Base-by-base conservation (phyloP, 2,113 vertebrate genomes). In the Nycticryphes semicollaris region DNA sequence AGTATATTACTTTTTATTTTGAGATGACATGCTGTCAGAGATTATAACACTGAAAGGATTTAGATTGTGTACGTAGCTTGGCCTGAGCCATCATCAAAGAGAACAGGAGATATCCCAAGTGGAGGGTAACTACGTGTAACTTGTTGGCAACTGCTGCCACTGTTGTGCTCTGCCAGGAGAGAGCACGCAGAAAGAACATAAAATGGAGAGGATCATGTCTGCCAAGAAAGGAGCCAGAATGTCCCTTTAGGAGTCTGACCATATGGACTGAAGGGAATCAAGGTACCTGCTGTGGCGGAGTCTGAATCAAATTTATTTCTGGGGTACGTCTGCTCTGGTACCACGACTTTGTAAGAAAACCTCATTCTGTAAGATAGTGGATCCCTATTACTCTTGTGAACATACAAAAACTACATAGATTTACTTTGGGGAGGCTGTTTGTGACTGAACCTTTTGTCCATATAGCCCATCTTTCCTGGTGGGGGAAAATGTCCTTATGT, bases 321-420 rank as follows among this genome's bases (percentile, higher is more conserved):
- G 66, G 60, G 2, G 4, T 70, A 84, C 25, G 8, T 67, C 59
- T 51, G 27, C 12, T 10, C 24, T 69, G 27, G 14, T 81, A 12
- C 22, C 3, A 2, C 37, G 30, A 51, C 12, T 57, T 64, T 53
- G 59, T 80, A 62, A 83, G 85, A 67, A 33, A 60, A 1, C 60
- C 16, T 41, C 14, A 9, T 67, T 27, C 27, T 59, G 35, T 68
- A 47, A 84, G 31, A 12, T 14, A 53, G 23, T 3, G 10, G 41
- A 45, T 87, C 20, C 14, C 7, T 50, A 4, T 68, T 66, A 41
- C 15, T 76, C 24, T 28, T 59, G 27, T 27, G 53, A 76, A 56
- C 28, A 7, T 82, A 47, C 12, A 54, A 37, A 79, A 56, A 18
- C 43, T 59, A 4, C 0, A 1, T 60, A 13, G 1, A 0, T 68